Evolutionary conservation across 2,113 vertebrate genomes (phyloP).

Genomic region (Corythoichthys intestinalis): DNA sequence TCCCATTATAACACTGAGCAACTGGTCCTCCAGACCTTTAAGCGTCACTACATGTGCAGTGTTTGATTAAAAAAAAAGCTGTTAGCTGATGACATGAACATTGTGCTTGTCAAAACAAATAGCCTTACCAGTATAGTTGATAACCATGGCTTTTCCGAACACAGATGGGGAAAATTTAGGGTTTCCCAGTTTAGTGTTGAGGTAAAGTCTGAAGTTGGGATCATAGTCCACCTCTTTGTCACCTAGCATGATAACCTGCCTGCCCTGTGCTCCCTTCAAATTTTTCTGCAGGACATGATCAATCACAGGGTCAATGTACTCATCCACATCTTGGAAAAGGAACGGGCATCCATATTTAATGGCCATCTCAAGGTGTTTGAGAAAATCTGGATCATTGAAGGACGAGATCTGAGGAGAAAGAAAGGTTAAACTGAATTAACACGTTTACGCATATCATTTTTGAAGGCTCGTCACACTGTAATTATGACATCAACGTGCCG

Average conservation of each 20-base stretch:
- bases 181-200: constrained; percentile 91
- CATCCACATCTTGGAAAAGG: constrained; percentile 90
- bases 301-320: constrained; percentile 94
- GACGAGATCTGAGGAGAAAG: constrained; percentile 79
- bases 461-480: too few relatives aligned
- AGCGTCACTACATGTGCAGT: constrained; percentile 77
- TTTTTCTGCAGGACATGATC: constrained; percentile 92
- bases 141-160: constrained; percentile 95
- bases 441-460: too few relatives aligned
- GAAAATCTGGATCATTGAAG: constrained; percentile 93
- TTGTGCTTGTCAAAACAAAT: background rate
- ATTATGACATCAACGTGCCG: too few relatives aligned
- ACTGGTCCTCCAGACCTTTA: constrained; percentile 92
- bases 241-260: constrained; percentile 83
- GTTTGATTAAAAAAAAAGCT: constrained; percentile 1
- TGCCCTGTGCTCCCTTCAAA: constrained; percentile 77
- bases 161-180: constrained; percentile 88
- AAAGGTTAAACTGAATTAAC: constrained; percentile 50
- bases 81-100: background rate
- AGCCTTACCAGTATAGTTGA: constrained; percentile 91
- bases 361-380: constrained; percentile 90
- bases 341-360: constrained; percentile 92
- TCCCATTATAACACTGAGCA: constrained; percentile 88
- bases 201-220: constrained; percentile 87
- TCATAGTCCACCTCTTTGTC: constrained; percentile 96